Evolutionary conservation across 2,113 vertebrate genomes (phyloP), one percentile per base, ranked within the genome.

Genomic region (Hippocampus comes): DNA sequence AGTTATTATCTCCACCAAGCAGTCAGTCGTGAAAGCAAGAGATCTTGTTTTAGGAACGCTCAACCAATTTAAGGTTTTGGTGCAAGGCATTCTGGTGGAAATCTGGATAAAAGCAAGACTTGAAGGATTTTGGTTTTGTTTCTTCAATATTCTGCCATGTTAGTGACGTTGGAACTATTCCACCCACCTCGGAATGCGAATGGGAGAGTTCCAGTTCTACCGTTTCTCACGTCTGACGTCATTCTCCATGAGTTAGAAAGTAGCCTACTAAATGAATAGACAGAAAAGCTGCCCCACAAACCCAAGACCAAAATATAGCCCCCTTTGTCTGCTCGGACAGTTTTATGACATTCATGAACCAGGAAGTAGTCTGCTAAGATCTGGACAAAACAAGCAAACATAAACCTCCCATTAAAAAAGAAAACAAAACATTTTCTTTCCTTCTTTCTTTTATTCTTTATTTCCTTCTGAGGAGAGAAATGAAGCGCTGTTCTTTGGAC

Each of bases 401-500:
- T 43, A 21, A 20, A 34, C 59, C 27, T 34, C 59, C 21, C 63
- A 42, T 42, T 34, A 34, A 34, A 15, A 30, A 60, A 7, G 25
- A 5, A 17, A 21, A 30, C 4, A 23, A 61, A 14, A 34, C 7
- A 34, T 34, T 61, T 61, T 41, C 42, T 41, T 59, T 38, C 5
- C 15, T 41, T 66, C 46, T 76, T 60, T 77, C 49, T 38, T 17
- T 67, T 42, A 57, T 68, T 34, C 23, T 68, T 20, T 74, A n/a
- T 64, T 23, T 53, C n/a, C 42, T 23, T 63, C 12, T 2, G n/a
- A 55, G 5, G 65, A 72, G 69, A 70, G 27, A 79, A 76, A 76
- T 72, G 49, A 64, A 70, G 25, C 67, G 71, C 69, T 82, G 69
- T 56, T 73, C 73, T 73, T 68, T 72, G 70, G 41, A 75, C 78